Evolutionary conservation across 2,797 vertebrate genomes (phyloP), one percentile per base, ranked within the genome.

Genomic region (Sebastes reedi): DNA sequence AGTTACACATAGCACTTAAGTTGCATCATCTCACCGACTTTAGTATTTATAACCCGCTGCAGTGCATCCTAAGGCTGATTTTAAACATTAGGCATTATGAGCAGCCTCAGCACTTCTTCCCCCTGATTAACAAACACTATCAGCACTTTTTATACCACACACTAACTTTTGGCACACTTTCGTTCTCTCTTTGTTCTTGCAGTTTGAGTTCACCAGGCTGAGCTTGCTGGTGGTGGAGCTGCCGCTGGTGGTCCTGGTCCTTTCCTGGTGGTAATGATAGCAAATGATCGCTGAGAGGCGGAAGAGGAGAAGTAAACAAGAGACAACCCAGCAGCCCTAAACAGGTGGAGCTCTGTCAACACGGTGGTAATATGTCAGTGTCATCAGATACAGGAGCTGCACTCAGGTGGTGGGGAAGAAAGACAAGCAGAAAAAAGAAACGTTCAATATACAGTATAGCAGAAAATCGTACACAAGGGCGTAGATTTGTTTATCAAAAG

Each of bases 31-130:
- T 80, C 79, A 67, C 75, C 9, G 61, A 79, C 72, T 84, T 72
- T 11, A 76, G 85, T 85, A 90, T 92, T 93, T 89, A 86, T 91
- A 88, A 83, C 72, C 34, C 27, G 10, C 74, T 72, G 59, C 68
- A 76, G 72, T 62, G 67, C 60, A 77, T 93, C 90, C 88, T 87
- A 60, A 81, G 85, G 88, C 84, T 88, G 73, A 85, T 90, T 91
- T 80, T 42, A 88, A 92, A 91, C 84, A 87, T 80, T 78, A 76
- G 68, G 46, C 50, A 84, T 88, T 78, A 88, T 68, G 72, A 93
- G 87, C 91, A 79, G 24, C 80, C 84, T 94, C 95, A 93, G 92
- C 92, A 91, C 77, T 89, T 87, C 78, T 79, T 67, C 64, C 39
- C 36, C 66, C 81, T 69, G 67, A 80, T 91, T 85, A 87, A 88